Base-by-base conservation (phyloP, 2,888 invertebrate genomes). In the Chalcosyrphus nemorum region DNA sequence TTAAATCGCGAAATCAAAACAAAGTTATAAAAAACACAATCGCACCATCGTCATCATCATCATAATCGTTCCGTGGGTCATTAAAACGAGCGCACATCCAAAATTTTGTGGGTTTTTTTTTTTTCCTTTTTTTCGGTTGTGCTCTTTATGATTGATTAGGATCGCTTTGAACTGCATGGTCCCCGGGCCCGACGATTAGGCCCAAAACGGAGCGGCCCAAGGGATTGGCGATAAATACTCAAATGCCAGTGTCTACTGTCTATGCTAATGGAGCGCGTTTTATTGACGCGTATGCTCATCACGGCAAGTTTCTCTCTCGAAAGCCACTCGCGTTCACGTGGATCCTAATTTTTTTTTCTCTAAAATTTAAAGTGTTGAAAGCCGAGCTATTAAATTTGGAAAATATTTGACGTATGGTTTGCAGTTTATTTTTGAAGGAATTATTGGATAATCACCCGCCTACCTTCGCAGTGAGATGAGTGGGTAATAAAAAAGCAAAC, bases 71-170 rank as follows among this genome's bases (percentile, higher is more conserved):
- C 13, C 38, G 24, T 29, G n/a, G 56, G 29, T 35, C 66, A 52
- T 66, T 74, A 68, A 77, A 70, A 70, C 45, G 32, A 54, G 15
- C 47, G 19, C 61, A 27, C 43, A 29, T 38, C 66, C 54, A 56
- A n/a, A n/a, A 54, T 54, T 59, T 74, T 9, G 61, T 35, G 65
- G 38, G 72, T 38, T 5, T 15, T 2, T 4, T 9, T 43, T 43
- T 6, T 1, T n/a, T 5, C 9, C 11, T 45, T 54, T 50, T n/a
- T n/a, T n/a, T n/a, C n/a, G n/a, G n/a, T n/a, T n/a, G n/a, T n/a
- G n/a, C n/a, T n/a, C n/a, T n/a, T 68, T 61, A 61, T 68, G 70
- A 77, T 77, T 77, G 77, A 77, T 77, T 61, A 38, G 54, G 77
- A 47, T 68, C 59, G 54, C 43, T 77, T 63, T 77, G 57, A 76